Evolutionary conservation across 2,797 vertebrate genomes (phyloP), one percentile per base, ranked within the genome.

Genomic region (Florisuga fusca): DNA sequence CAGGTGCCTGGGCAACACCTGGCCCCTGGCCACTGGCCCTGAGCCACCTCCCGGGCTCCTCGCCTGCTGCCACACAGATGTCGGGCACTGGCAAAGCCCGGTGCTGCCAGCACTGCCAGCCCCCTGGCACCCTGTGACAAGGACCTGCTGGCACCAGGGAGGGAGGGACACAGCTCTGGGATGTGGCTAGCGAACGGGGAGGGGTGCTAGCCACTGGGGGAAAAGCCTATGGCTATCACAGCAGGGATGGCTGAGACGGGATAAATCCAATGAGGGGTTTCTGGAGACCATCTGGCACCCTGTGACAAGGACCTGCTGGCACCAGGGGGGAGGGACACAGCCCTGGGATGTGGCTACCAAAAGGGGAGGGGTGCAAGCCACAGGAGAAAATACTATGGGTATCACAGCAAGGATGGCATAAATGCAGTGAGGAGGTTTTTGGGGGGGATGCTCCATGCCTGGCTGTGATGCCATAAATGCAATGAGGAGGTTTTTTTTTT

Each of bases 41-140:
- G 2, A 12, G 96, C 94, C 96, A 95, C 92, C 69, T 62, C 62
- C 76, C 3, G 78, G 91, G 79, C 80, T 92, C 71, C 3, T 64
- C 25, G 89, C 95, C 87, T 64, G 94, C 94, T 87, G 87, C 86
- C 76, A 36, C 84, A 29, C 97, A 97, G 96, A 95, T 96, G 96
- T 94, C 97, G 61, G 92, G 89, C 95, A 95, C 57, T 27, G 2
- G 92, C 22, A 88, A 22, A 0, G 41, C 17, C 58, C 2, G 27
- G 77, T 2, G 4, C 50, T 95, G 95, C 95, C 95, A 95, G 87
- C 89, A 16, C 94, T 94, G 94, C 95, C 93, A 89, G 94, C 83
- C 4, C 89, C 54, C 91, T 95, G 94, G 95, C 61, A 12, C 51
- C 1, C 0, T 0, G 1, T 3, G 50, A 57, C 25, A 26, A 73